Evolutionary conservation across 2,888 invertebrate genomes (phyloP).

Genomic region (Drosophila nr. medialis): DNA sequence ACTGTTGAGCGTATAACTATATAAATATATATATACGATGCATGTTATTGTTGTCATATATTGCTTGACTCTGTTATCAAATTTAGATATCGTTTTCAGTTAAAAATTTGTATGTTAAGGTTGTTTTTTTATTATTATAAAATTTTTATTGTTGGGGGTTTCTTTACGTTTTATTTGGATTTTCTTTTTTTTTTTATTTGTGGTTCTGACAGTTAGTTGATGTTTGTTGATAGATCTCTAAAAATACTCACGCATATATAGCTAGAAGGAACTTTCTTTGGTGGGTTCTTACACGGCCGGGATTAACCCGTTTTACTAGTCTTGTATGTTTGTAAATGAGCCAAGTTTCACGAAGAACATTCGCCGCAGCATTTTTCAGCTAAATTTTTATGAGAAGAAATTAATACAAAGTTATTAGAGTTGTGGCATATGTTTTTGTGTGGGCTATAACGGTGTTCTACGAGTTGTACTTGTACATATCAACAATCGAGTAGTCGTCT

Average conservation of each 20-base stretch:
- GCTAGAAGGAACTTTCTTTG: slow-evolving; percentile 99
- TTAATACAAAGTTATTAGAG: slow-evolving; percentile 83
- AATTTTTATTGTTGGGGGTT: slow-evolving; percentile 24
- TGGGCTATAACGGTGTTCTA: slow-evolving; percentile 23
- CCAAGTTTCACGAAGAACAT: slow-evolving; percentile 99
- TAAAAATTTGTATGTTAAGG: slow-evolving; percentile 1
- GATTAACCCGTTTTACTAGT: slow-evolving; percentile 98
- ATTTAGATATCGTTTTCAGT: slow-evolving; percentile 15
- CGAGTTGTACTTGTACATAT: slow-evolving; percentile 13
- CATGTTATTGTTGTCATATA: slow-evolving; percentile 24
- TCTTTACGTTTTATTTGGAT: slow-evolving; percentile 17
- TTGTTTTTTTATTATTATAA: slow-evolving; percentile 6
- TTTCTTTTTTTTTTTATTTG: slow-evolving; percentile 34
- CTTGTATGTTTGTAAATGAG: slow-evolving; percentile 99
- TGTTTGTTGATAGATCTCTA: slow-evolving; percentile 78
- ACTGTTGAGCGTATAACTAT: slow-evolving; percentile 30
- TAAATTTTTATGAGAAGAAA: slow-evolving; percentile 86
- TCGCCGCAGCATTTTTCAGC: slow-evolving; percentile 99
- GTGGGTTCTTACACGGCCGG: slow-evolving; percentile 97
- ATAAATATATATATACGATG: slow-evolving; percentile 11
- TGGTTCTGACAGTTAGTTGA: slow-evolving; percentile 67
- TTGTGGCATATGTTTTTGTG: slow-evolving; percentile 29
- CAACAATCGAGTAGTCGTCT: slow-evolving; percentile 1
- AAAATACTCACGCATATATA: slow-evolving; percentile 95
- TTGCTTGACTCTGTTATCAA: slow-evolving; percentile 12